phyloP scores from a whole-genome alignment of 1,140 invertebrate genomes.

The Cotesia vestalis region DNA sequence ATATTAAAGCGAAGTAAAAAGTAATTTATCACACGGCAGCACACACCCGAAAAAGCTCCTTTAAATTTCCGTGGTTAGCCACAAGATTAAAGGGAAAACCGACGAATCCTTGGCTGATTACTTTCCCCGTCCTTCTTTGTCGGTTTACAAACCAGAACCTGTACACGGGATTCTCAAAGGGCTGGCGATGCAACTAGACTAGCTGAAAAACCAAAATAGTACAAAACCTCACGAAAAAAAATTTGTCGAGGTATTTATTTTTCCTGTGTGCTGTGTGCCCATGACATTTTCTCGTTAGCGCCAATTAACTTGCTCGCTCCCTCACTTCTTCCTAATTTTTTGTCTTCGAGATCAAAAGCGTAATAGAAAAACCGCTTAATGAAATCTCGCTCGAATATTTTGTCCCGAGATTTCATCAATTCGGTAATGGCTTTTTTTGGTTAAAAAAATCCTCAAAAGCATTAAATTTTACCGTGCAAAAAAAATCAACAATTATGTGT shows the following conservation, averaged over 20 bases:
- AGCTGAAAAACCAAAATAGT: not conserved
- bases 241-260: not conserved
- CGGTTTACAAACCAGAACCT: not conserved
- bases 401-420: not conserved
- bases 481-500: no score
- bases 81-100: conserved; percentile 26
- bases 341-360: not conserved
- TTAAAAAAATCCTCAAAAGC: not conserved
- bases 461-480: not conserved
- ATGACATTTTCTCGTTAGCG: conserved; percentile 19
- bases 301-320: conserved; percentile 16
- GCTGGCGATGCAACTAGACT: not conserved
- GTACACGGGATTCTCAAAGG: conserved; percentile 15
- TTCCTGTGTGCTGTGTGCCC: not conserved
- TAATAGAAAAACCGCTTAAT: not conserved
- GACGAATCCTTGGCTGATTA: conserved; percentile 28
- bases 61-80: conserved; percentile 22
- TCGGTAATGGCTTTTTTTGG: not conserved
- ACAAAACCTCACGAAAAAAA: not conserved
- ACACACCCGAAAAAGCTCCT: not conserved
- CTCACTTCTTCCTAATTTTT: not conserved
- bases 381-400: conserved; percentile 4
- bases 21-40: not conserved
- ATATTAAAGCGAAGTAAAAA: not conserved
- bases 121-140: conserved; percentile 21